These are phyloP conservation scores for Danio kyathit DNA, from an alignment of 2,797 vertebrate genomes.

Conservation along the genomic window DNA sequence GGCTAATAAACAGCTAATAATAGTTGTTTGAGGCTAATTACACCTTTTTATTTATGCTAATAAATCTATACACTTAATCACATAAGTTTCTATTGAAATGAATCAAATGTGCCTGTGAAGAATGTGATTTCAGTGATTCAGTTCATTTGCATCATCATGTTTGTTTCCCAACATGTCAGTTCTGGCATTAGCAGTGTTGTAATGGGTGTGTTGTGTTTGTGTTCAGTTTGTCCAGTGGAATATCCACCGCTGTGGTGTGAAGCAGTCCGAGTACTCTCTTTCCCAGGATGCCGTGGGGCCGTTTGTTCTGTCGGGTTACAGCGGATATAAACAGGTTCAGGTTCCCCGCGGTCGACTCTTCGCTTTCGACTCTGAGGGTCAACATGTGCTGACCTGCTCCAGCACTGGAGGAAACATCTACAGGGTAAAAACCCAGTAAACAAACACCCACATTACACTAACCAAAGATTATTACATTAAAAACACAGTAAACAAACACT, in stretches of 20 bases:
- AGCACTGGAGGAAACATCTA: slow-evolving; percentile 89
- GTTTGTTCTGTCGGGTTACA: slow-evolving; percentile 93
- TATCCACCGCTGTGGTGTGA: slow-evolving; percentile 94
- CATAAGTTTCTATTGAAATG: too few relatives aligned
- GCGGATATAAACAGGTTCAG: slow-evolving; percentile 86
- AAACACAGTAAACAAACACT: too few relatives aligned
- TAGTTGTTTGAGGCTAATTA: too few relatives aligned
- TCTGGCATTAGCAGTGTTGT: slow-evolving; percentile 8
- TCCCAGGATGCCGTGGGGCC: slow-evolving; percentile 91
- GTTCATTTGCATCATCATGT: too few relatives aligned
- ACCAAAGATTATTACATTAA: too few relatives aligned
- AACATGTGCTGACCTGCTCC: slow-evolving; percentile 84
- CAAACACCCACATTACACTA: too few relatives aligned
- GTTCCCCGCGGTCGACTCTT: slow-evolving; percentile 92
- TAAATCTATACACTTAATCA: too few relatives aligned
- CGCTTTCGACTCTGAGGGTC: slow-evolving; percentile 96
- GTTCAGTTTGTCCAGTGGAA: slow-evolving; percentile 97
- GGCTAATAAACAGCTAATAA: too few relatives aligned
- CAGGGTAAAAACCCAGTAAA: slow-evolving; percentile 77
- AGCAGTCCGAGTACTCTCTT: slow-evolving; percentile 87
- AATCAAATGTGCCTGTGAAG: too few relatives aligned
- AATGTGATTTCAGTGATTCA: too few relatives aligned
- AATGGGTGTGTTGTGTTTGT: not conserved
- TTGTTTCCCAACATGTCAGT: too few relatives aligned
- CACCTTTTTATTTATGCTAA: too few relatives aligned